phyloP scores from a whole-genome alignment of 2,797 vertebrate genomes.

The Zalophus californianus region DNA sequence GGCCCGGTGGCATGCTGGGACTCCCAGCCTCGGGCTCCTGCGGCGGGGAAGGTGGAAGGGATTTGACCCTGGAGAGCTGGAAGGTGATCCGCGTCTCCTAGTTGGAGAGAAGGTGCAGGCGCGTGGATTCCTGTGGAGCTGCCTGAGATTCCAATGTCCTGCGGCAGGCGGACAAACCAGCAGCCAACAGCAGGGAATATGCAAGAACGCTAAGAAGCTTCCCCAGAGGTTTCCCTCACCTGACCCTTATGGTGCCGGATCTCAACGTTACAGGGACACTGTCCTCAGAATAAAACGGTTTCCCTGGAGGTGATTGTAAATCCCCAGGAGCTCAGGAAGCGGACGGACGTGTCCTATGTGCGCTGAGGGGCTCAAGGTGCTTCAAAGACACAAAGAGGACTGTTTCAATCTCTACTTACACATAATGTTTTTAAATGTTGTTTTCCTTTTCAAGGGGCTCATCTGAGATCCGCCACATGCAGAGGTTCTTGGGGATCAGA shows the following conservation, averaged over 20 bases:
- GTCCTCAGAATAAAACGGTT: fast-evolving
- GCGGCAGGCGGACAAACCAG: neutral
- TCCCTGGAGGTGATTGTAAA: neutral
- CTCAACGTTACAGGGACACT: fast-evolving
- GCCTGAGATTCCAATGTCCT: neutral
- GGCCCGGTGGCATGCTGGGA: fast-evolving
- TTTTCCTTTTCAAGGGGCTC: neutral
- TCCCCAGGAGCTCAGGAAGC: too few species aligned
- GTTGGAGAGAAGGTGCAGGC: neutral
- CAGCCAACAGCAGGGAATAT: neutral
- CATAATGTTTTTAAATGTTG: neutral
- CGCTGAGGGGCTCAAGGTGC: neutral
- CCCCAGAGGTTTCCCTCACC: neutral
- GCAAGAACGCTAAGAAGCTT: too few species aligned
- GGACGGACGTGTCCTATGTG: fast-evolving
- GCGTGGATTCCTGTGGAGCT: too few species aligned
- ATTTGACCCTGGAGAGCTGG: too few species aligned
- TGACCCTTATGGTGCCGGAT: fast-evolving
- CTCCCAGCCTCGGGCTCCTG: neutral
- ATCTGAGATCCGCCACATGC: neutral
- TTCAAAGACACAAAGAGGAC: too few species aligned
- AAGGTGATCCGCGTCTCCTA: neutral
- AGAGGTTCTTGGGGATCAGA: neutral
- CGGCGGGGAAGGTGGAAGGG: neutral
- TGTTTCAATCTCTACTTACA: neutral